These are phyloP conservation scores for Patella ulyssiponensis DNA, from an alignment of 2,888 invertebrate genomes.

Conservation along the genomic window DNA sequence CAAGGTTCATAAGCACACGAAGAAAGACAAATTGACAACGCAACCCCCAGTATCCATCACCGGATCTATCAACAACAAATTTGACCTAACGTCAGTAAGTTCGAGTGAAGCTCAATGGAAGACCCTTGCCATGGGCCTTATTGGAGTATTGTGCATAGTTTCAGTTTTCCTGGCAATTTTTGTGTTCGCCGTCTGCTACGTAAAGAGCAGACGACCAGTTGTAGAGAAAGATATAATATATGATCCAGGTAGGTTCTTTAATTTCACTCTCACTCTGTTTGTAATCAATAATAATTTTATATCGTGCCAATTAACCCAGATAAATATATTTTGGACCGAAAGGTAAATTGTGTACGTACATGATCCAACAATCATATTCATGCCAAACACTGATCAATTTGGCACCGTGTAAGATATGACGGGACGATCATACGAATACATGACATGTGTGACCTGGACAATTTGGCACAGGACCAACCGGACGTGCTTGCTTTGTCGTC, in stretches of 20 bases:
- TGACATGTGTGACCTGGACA: no score
- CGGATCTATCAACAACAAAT: conserved; percentile 10
- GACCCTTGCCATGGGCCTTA: conserved; percentile 29
- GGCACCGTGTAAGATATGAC: no score
- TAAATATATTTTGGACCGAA: no score
- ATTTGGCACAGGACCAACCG: no score
- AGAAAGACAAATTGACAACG: background rate
- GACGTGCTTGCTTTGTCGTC: no score
- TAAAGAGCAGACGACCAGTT: conserved; percentile 20
- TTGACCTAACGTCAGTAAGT: conserved; percentile 20
- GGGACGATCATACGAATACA: no score
- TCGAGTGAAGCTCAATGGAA: conserved; percentile 25
- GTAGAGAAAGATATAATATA: conserved; percentile 27
- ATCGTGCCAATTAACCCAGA: no score
- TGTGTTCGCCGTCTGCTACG: conserved; percentile 25
- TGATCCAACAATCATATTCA: no score
- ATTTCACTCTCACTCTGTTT: background rate
- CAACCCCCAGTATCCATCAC: background rate
- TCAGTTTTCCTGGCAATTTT: conserved; percentile 27
- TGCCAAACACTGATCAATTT: no score
- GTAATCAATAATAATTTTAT: no score
- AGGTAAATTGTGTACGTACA: no score
- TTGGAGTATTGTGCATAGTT: conserved; percentile 30
- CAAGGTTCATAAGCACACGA: conserved; percentile 14
- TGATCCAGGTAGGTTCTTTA: conserved; percentile 23